A percentile compares a stretch with the other conserved stretches of the same genome.
phyloP scores from a whole-genome alignment of 2,888 invertebrate species.

The Conchocele bisecta region DNA sequence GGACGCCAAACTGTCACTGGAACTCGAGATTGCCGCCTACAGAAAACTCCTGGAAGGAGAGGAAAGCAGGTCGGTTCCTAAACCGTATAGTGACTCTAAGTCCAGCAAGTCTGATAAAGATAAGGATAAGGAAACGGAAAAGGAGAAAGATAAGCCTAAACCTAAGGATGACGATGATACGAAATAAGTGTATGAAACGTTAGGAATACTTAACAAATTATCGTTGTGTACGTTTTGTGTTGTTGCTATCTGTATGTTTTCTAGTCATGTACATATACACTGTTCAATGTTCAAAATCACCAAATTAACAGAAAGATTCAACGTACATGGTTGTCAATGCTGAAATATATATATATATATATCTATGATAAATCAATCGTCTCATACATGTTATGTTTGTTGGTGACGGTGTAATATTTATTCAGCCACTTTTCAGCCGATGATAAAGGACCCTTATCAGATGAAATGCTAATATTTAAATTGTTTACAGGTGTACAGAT shows the following conservation, averaged over 20 bases:
- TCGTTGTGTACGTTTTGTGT: background rate
- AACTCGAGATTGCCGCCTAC: slow-evolving; percentile 85
- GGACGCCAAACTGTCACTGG: slow-evolving; percentile 84
- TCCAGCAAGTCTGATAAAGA: slow-evolving; percentile 20
- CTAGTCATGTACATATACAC: background rate
- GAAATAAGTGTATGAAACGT: background rate
- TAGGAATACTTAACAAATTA: background rate
- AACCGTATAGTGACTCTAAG: background rate
- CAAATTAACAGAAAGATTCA: too few relatives aligned
- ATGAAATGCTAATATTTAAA: too few relatives aligned
- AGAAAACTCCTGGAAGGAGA: slow-evolving; percentile 85
- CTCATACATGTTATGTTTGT: too few relatives aligned
- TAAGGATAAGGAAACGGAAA: slow-evolving; percentile 42
- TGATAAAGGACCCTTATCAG: too few relatives aligned
- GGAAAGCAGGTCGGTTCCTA: slow-evolving; percentile 83
- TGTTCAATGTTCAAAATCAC: too few relatives aligned
- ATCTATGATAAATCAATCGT: too few relatives aligned
- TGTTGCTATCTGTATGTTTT: background rate
- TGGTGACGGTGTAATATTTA: too few relatives aligned
- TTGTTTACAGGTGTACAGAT: too few relatives aligned
- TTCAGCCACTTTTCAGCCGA: too few relatives aligned
- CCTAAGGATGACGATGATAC: slow-evolving; percentile 17
- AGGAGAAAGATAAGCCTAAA: slow-evolving; percentile 28
- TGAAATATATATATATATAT: too few relatives aligned
- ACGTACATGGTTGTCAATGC: too few relatives aligned